Evolutionary conservation across 2,113 vertebrate genomes (phyloP).

Genomic region (Megaceryle maxima): DNA sequence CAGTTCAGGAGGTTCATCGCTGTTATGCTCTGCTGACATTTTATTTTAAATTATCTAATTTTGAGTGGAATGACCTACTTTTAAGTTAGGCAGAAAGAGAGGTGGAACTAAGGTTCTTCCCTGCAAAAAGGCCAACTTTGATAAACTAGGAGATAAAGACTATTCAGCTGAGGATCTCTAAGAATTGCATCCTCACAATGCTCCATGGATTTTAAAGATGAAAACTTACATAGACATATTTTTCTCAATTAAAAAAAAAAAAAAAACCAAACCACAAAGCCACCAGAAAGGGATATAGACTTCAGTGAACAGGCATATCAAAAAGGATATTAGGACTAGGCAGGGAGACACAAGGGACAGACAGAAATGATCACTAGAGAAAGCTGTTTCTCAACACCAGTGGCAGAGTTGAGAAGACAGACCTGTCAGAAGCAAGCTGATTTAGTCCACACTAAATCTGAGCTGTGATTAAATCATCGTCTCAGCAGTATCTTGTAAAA

Average conservation of each 20-base stretch:
- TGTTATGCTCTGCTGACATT: not conserved
- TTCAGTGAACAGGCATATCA: not conserved
- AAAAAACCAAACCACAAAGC: not conserved
- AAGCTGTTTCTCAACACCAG: not conserved
- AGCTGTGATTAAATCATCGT: not conserved
- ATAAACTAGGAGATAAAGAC: not conserved
- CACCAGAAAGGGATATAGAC: not conserved
- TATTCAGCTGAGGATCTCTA: rapidly evolving
- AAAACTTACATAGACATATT: not conserved
- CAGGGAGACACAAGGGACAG: rapidly evolving
- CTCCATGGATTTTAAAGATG: not conserved
- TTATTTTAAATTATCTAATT: not conserved
- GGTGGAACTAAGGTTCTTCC: not conserved
- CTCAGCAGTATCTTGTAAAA: not conserved
- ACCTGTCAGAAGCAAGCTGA: not conserved
- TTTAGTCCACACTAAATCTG: not conserved
- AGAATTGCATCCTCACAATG: not conserved
- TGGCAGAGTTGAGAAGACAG: not conserved
- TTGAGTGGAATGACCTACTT: not conserved
- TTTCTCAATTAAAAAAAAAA: not conserved
- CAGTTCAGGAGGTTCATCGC: not conserved
- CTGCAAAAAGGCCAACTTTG: not conserved
- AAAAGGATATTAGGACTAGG: not conserved
- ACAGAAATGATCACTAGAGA: not conserved
- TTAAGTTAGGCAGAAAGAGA: not conserved